phyloP scores from a whole-genome alignment of 2,113 vertebrate species.

The Astur gentilis region DNA sequence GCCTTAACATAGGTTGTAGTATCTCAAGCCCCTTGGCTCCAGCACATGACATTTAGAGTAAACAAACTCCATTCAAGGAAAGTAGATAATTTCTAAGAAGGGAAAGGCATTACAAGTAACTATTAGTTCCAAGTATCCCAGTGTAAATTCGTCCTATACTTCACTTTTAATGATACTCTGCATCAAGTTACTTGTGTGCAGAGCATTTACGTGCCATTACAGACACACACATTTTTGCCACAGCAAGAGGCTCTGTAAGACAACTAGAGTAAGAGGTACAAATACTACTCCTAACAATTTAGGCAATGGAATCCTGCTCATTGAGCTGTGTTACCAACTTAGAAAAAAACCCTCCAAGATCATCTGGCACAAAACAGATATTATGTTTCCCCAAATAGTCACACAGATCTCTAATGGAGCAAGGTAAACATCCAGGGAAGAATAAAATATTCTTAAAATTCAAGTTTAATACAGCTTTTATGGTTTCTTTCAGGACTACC shows the following conservation, averaged over 20 bases:
- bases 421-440: background rate
- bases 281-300: background rate
- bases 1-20: background rate
- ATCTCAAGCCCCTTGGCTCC: background rate
- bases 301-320: background rate
- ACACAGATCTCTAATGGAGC: background rate
- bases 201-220: background rate
- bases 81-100: background rate
- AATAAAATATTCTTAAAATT: background rate
- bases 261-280: background rate
- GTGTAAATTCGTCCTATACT: background rate
- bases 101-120: background rate
- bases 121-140: background rate
- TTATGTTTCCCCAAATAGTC: background rate
- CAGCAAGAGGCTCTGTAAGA: background rate
- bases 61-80: background rate
- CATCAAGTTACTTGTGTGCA: background rate
- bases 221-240: background rate
- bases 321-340: background rate
- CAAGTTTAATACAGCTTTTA: background rate
- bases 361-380: background rate
- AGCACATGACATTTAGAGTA: background rate
- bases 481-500: background rate
- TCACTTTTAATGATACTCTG: background rate
- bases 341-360: background rate